A percentile compares a stretch with the other conserved stretches of the same genome.
These are phyloP conservation scores for Drosophila quadrilineata DNA, from an alignment of 1,140 invertebrate genomes.

Conservation along the genomic window DNA sequence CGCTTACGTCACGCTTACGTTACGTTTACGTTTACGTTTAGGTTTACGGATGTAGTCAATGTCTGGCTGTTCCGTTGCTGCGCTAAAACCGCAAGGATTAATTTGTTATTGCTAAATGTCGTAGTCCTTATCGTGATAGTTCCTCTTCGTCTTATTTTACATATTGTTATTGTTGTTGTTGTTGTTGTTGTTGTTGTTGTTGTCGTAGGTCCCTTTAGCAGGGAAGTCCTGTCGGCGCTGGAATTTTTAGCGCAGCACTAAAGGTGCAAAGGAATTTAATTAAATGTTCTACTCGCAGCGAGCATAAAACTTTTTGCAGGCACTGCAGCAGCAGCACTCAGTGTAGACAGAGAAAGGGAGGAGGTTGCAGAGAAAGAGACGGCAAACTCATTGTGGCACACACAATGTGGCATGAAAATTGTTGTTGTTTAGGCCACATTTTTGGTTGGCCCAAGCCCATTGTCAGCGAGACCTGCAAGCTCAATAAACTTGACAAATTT, in stretches of 20 bases:
- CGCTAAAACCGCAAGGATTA: constrained; percentile 72
- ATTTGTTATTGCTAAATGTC: constrained; percentile 65
- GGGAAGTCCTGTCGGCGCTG: constrained; percentile 36
- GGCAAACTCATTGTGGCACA: constrained; percentile 32
- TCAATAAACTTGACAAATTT: constrained; percentile 73
- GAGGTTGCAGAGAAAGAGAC: too few species aligned
- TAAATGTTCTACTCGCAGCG: constrained; percentile 62
- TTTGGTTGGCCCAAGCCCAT: constrained; percentile 23
- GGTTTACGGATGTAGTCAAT: not conserved
- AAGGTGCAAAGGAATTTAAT: constrained; percentile 79
- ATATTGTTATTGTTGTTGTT: not conserved
- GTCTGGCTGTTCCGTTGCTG: constrained; percentile 22
- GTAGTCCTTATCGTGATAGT: not conserved
- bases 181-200: constrained; percentile 2
- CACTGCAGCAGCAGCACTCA: constrained; percentile 27
- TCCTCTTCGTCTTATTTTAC: too few species aligned
- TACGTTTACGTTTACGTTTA: too few species aligned
- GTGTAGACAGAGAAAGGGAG: not conserved
- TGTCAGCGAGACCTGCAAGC: constrained; percentile 19
- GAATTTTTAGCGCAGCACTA: constrained; percentile 78
- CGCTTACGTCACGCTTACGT: too few species aligned
- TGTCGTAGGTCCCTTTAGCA: constrained; percentile 29
- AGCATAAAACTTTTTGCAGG: constrained; percentile 53
- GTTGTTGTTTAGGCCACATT: constrained; percentile 44
- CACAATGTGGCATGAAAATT: constrained; percentile 30